Conservation (phyloP, 1,140 invertebrate genomes). For the Drosophila aff. region DNA sequence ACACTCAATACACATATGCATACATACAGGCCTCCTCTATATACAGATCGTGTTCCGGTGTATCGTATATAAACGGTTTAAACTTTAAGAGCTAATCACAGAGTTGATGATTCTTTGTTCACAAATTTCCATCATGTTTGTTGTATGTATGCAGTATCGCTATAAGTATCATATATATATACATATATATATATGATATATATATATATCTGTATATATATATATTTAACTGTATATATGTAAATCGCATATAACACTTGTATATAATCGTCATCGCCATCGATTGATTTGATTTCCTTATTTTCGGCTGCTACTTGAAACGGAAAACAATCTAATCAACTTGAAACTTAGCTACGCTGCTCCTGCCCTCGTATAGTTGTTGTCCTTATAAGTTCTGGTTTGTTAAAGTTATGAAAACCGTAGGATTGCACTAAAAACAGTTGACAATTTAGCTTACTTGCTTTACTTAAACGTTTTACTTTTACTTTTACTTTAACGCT, state of each 20-base stretch:
- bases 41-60: constrained; percentile 36
- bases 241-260: constrained; percentile 66
- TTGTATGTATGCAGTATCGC: constrained; percentile 60
- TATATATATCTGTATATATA: constrained; percentile 14
- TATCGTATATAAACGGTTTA: constrained; percentile 64
- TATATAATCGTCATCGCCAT: constrained; percentile 34
- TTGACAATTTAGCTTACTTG: constrained; percentile 56
- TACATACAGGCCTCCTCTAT: constrained; percentile 52
- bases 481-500: not conserved
- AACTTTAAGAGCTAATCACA: constrained; percentile 84
- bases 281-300: not conserved
- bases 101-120: constrained; percentile 84
- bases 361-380: constrained; percentile 23
- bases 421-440: constrained; percentile 82
- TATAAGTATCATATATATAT: constrained; percentile 52
- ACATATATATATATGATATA: constrained; percentile 25
- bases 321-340: constrained; percentile 69
- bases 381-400: constrained; percentile 35
- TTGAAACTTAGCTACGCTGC: constrained; percentile 31
- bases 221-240: constrained; percentile 51
- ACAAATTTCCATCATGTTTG: constrained; percentile 75
- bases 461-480: constrained; percentile 13
- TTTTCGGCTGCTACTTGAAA: constrained; percentile 38
- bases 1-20: constrained; percentile 45
- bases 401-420: constrained; percentile 82